These are phyloP conservation scores for Pocillopora grandis DNA, from an alignment of 92 coral and sea anemone species.

Conservation along the genomic window DNA sequence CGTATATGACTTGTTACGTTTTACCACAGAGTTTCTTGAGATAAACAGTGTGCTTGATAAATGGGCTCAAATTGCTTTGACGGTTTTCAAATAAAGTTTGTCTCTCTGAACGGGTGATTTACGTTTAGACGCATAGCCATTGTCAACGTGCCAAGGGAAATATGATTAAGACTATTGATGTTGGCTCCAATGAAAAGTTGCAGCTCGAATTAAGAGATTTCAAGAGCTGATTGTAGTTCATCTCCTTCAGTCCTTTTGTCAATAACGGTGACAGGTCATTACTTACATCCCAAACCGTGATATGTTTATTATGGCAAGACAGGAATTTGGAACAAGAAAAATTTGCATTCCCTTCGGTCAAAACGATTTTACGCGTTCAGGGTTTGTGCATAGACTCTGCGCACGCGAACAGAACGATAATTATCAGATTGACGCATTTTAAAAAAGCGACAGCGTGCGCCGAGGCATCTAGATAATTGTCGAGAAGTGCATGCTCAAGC, in stretches of 20 bases:
- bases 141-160: not conserved
- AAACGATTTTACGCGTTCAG: not conserved
- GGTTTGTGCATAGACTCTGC: not conserved
- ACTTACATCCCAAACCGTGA: not conserved
- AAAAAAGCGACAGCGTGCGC: not conserved
- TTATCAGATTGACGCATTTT: not conserved
- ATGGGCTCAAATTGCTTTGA: not conserved
- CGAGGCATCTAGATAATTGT: not conserved
- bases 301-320: slow-evolving; percentile 6
- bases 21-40: too few species aligned
- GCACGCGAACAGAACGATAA: not conserved
- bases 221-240: not conserved
- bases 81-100: not conserved
- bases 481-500: not conserved
- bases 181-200: not conserved
- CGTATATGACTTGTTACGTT: too few species aligned
- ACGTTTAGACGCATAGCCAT: not conserved
- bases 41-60: not conserved
- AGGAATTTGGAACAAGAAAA: slow-evolving; percentile 5
- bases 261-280: slow-evolving; percentile 3
- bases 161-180: not conserved
- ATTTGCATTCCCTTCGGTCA: not conserved
- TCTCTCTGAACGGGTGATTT: not conserved
- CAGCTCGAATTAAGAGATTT: slow-evolving; percentile 10
- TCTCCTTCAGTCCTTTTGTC: not conserved